A percentile compares a stretch with the other conserved stretches of the same genome.
These are phyloP conservation scores for Otus scops DNA, from an alignment of 2,797 vertebrate species.

Conservation along the genomic window DNA sequence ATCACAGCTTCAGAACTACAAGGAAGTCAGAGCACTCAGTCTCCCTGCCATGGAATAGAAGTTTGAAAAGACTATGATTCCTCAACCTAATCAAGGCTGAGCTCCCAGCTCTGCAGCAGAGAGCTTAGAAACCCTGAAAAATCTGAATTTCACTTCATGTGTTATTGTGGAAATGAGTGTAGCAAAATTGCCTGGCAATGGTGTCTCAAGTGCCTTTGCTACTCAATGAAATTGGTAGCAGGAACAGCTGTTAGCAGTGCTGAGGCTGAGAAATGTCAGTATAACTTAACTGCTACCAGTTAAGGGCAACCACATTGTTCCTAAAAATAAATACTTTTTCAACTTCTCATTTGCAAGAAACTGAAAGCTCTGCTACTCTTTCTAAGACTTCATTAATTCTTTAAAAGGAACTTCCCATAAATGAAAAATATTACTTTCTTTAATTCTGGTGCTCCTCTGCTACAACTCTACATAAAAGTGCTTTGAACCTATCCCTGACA, in stretches of 20 bases:
- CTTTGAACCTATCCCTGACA: neutral
- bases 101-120: neutral
- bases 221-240: neutral
- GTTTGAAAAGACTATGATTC: neutral
- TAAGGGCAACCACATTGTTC: neutral
- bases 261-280: neutral
- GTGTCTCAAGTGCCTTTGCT: neutral
- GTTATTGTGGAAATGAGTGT: neutral
- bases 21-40: neutral
- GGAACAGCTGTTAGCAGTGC: neutral
- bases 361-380: neutral
- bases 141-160: neutral
- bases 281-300: neutral
- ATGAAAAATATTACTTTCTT: neutral
- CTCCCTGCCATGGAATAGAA: fast-evolving
- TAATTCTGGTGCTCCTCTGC: neutral
- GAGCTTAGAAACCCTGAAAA: neutral
- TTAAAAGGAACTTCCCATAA: neutral
- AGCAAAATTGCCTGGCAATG: neutral
- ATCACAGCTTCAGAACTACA: neutral
- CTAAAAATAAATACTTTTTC: neutral
- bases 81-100: neutral
- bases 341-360: neutral
- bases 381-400: neutral
- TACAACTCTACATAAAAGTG: neutral